Evolutionary conservation across 2,888 invertebrate species (phyloP), one percentile per base, ranked within the genome.

Genomic region (Drosophila testacea): DNA sequence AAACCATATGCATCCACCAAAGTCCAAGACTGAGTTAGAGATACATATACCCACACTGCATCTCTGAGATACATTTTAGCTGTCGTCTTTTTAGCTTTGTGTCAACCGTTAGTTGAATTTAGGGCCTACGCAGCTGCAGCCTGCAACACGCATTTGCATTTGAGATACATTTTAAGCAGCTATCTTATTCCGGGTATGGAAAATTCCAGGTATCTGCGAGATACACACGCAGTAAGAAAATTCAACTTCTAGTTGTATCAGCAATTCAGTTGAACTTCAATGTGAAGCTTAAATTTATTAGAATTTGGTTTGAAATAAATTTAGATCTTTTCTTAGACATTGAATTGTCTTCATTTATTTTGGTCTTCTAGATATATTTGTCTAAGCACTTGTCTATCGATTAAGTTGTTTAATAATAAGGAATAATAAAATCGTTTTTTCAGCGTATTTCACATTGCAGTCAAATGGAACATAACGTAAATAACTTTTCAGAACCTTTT

Each of bases 91-190:
- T 16, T 42, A 11, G 65, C 66, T 76, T 66, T 60, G 42, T 74
- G 70, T 73, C 70, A 73, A 74, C 79, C 76, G 76, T 76, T 76
- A 76, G 65, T 36, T 69, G 46, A 36, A 39, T 76, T 65, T 62
- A 65, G 75, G 69, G 70, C 76, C 76, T 74, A 77, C 76, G 76
- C 76, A 68, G 62, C 55, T 38, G 52, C 51, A 27, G 27, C 27
- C 27, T 5, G 30, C 60, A 42, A 22, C 59, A 52, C 51, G 41
- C 48, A 70, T 46, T 36, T 57, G 61, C 73, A 47, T 54, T 71
- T 50, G 27, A 70, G 66, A 47, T 71, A 66, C 71, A 71, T 62
- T 48, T 61, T 27, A 59, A 47, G 39, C 55, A 60, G 41, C 47
- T 36, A 61, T 61, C 10, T 39, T n/a, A 4, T 67, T 64, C 74